Evolutionary conservation across 2,113 vertebrate species (phyloP), one percentile per base, ranked within the genome.

Genomic region (Pseudorasbora parva): DNA sequence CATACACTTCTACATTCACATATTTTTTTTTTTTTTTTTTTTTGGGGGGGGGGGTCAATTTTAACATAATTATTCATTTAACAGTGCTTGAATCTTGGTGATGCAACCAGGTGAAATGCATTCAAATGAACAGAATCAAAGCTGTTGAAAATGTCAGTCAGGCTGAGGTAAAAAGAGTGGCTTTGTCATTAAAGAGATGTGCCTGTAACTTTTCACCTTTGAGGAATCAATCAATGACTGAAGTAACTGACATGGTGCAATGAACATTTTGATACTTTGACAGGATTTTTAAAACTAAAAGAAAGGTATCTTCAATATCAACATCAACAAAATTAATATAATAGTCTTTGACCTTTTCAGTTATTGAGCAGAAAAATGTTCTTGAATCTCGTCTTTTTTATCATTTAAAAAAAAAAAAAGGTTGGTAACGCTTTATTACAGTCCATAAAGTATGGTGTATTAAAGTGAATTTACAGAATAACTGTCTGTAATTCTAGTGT

Each of bases 101-200:
- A 90, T 90, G 90, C 87, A 90, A 90, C 60, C 2, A 5, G 27
- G 30, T 25, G 88, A 87, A 90, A 89, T 47, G 43, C 8, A 41
- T 80, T 60, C 19, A 78, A 85, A 86, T 62, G 37, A 74, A 75
- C 7, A 45, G 47, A 88, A 86, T 86, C 85, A 88, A 86, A 86
- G 78, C 37, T 7, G 30, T 14, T 51, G 23, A 25, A 68, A 64
- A 41, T 49, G 81, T 83, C 82, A 83, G 43, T 83, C 78, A 82
- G 37, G 56, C 57, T 71, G 27, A 73, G 76, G 54, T 37, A 66
- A 49, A 78, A 62, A 64, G 68, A 57, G 60, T 54, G 64, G 30
- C 60, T 54, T 86, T 82, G 78, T 85, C 75, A 74, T 72, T 76
- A 69, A 54, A 14, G 68, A 69, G 56, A 73, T 79, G 5, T 79